Evolutionary conservation across 2,888 invertebrate species (phyloP), one percentile per base, ranked within the genome.

Genomic region (Epistrophella euchroma): DNA sequence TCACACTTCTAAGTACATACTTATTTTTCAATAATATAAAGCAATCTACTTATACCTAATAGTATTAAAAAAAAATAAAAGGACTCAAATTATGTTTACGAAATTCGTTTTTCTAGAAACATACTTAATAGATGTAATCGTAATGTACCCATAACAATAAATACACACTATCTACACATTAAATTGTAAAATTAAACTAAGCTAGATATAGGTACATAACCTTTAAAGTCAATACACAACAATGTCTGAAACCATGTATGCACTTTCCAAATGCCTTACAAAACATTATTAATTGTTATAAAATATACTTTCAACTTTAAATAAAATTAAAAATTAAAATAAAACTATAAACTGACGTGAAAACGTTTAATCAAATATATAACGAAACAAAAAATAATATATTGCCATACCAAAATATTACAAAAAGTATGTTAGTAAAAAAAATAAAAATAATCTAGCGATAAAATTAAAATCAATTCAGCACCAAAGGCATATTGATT

Each of bases 171-270:
- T 62, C 52, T 66, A 66, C 37, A 71, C 32, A 62, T 22, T 17
- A 35, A 19, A 71, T 15, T 32, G 3, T 47, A 64, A 17, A 62
- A 13, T 19, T 52, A 66, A 28, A 47, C 10, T 76, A 47, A 32
- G 45, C 56, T 73, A 76, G 25, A 64, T 79, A 71, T 72, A 80
- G 40, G 50, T 72, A 72, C 55, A 72, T 28, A 80, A 66, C 43
- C 47, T 74, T 73, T 73, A 71, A 80, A 76, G 80, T 85, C 85
- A 85, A 80, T 80, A 76, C 76, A 85, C 76, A 85, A 84, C 80
- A 91, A 94, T 94, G 94, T 94, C 94, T 94, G 94, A 94, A 91
- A 93, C 94, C 94, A 94, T 94, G 94, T 94, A 89, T 91, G 92
- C 91, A 91, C 90, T 90, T 90, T 90, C 90, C 90, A 89, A 90